Evolutionary conservation across 1,140 invertebrate species (phyloP).

Genomic region (Oreohelix idahoensis): DNA sequence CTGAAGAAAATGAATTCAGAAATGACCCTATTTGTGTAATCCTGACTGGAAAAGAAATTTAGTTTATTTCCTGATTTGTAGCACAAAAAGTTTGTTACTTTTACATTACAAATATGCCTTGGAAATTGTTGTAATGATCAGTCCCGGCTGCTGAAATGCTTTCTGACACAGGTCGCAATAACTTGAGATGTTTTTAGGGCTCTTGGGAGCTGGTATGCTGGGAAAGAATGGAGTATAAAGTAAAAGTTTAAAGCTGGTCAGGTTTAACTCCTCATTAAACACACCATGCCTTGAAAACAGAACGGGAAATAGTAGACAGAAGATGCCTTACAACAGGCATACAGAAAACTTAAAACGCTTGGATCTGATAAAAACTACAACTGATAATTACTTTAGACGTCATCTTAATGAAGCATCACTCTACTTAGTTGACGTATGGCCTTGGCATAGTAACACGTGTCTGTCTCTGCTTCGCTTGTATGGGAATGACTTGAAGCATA

Average conservation of each 20-base stretch:
- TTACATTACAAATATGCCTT: too few species aligned
- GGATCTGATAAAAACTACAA: too few species aligned
- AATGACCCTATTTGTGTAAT: background rate
- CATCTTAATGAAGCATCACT: too few species aligned
- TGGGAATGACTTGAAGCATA: background rate
- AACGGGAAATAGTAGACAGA: background rate
- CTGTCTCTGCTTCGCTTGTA: constrained; percentile 12
- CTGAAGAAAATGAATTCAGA: background rate
- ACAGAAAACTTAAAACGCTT: too few species aligned
- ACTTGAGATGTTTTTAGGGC: background rate
- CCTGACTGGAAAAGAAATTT: background rate
- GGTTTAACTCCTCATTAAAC: background rate
- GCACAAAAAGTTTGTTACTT: too few species aligned
- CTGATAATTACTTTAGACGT: too few species aligned
- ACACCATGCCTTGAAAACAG: background rate
- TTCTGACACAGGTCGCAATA: constrained; percentile 23
- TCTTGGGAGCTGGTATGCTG: background rate
- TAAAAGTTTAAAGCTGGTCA: background rate
- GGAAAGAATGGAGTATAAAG: constrained; percentile 17
- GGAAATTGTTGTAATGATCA: constrained; percentile 27
- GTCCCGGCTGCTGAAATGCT: constrained; percentile 17
- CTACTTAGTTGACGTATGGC: background rate
- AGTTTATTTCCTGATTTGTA: too few species aligned
- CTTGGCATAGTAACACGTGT: background rate
- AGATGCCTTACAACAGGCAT: background rate